Base-by-base conservation (phyloP, 2,113 vertebrate species). In the Cyanocitta stelleri region DNA sequence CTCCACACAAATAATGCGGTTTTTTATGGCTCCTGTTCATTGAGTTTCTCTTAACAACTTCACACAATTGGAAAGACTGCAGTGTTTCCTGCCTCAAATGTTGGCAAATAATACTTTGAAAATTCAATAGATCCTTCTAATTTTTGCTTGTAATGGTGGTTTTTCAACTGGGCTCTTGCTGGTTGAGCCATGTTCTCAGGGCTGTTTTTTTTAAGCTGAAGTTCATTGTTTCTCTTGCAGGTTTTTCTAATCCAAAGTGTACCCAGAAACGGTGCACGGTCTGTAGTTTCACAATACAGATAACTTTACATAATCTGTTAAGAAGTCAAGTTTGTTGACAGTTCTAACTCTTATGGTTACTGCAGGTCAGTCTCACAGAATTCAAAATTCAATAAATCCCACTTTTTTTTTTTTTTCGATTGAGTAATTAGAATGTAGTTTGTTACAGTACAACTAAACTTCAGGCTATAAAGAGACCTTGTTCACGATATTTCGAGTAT, bases 121-220 rank as follows among this genome's bases (percentile, higher is more conserved):
- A 96, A 84, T 97, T 97, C 89, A 91, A 76, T 77, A 91, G 97
- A 95, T 91, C 95, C 97, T 98, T 97, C 85, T 95, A 95, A 92
- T 96, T 95, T 95, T 97, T 98, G 96, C 89, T 97, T 96, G 48
- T 62, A 96, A 96, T 87, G 90, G 92, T 97, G 90, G 92, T 85
- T 96, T 97, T 96, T 97, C 96, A 97, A 97, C 97, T 97, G 93
- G 94, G 95, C 97, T 98, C 92, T 97, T 97, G 96, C 97, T 98
- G 97, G 97, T 97, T 98, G 96, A 97, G 95, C 96, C 97, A 89
- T 97, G 97, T 98, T 98, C 98, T 98, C 98, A 98, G 98, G 98
- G 97, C 97, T 98, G 96, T 85, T 98, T 96, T 95, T 96, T 97
- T 97, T 97, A 96, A 97, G 96, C 93, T 97, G 95, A 97, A 93